Percentiles rank a stretch among this genome's conserved stretches.
Evolutionary conservation across 2,888 invertebrate species (phyloP).

Genomic region (Ellobium chinense): DNA sequence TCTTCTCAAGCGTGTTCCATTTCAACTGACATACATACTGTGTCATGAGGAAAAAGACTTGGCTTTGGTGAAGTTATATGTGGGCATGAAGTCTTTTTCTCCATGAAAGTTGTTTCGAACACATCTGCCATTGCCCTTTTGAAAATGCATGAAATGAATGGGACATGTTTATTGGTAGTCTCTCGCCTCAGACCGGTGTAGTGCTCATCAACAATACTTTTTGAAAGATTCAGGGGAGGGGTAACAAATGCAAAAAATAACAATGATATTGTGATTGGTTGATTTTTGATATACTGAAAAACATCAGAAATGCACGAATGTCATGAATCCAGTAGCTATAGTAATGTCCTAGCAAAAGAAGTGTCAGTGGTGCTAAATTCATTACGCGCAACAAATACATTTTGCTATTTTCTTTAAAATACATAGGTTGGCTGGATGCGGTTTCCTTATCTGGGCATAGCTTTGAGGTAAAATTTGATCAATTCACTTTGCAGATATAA

Average conservation of each 20-base stretch:
- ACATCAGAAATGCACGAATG: no score
- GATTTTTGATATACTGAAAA: no score
- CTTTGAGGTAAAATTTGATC: no score
- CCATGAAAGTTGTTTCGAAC: background rate
- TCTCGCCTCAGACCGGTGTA: slow-evolving; percentile 21
- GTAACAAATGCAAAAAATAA: slow-evolving; percentile 32
- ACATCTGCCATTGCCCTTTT: slow-evolving; percentile 8
- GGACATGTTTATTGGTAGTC: slow-evolving; percentile 6
- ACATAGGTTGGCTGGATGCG: no score
- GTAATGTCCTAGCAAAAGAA: no score
- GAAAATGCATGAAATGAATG: slow-evolving; percentile 16
- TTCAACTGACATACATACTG: background rate
- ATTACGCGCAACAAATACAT: no score
- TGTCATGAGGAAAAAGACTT: background rate
- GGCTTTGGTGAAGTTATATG: background rate
- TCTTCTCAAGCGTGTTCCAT: no score
- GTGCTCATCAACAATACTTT: slow-evolving; percentile 44
- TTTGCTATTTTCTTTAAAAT: no score
- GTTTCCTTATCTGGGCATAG: no score
- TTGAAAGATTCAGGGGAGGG: slow-evolving; percentile 33
- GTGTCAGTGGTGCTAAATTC: no score
- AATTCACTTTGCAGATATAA: no score
- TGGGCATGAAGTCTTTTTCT: background rate
- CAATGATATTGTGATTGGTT: background rate
- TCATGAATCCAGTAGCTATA: no score